phyloP scores from a whole-genome alignment of 2,888 invertebrate species.

The Hydrotaea cyrtoneurina region DNA sequence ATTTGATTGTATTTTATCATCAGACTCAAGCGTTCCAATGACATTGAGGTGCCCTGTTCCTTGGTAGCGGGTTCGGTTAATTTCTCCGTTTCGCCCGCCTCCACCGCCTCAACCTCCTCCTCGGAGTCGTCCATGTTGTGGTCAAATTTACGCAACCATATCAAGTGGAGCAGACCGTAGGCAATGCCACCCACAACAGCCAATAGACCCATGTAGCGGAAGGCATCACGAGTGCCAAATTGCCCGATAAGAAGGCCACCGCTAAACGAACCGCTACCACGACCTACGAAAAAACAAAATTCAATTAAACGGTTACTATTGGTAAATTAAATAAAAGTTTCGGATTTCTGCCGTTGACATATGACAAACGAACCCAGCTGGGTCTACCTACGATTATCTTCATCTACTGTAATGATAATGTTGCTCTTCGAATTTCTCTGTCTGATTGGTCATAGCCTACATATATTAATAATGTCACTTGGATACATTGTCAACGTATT shows the following conservation, averaged over 20 bases:
- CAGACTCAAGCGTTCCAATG: constrained; percentile 87
- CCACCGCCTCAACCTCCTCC: constrained; percentile 77
- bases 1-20: constrained; percentile 89
- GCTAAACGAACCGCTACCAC: constrained; percentile 90
- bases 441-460: too few relatives aligned
- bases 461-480: too few relatives aligned
- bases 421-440: too few relatives aligned
- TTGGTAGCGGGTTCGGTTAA: constrained; percentile 85
- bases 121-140: constrained; percentile 80
- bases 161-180: constrained; percentile 87
- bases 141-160: constrained; percentile 86
- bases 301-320: too few relatives aligned
- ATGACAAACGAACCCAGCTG: too few relatives aligned
- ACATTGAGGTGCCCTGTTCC: constrained; percentile 87
- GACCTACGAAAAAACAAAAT: constrained; percentile 81
- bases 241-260: constrained; percentile 90
- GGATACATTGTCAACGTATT: too few relatives aligned
- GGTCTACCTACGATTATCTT: constrained; percentile 81
- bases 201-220: constrained; percentile 89
- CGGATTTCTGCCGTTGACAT: too few relatives aligned
- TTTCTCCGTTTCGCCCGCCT: constrained; percentile 85
- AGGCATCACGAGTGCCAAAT: constrained; percentile 88
- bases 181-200: constrained; percentile 87
- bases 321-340: too few relatives aligned
- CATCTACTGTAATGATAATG: too few relatives aligned